phyloP scores from a whole-genome alignment of 2,113 vertebrate genomes.

The Felis catus region DNA sequence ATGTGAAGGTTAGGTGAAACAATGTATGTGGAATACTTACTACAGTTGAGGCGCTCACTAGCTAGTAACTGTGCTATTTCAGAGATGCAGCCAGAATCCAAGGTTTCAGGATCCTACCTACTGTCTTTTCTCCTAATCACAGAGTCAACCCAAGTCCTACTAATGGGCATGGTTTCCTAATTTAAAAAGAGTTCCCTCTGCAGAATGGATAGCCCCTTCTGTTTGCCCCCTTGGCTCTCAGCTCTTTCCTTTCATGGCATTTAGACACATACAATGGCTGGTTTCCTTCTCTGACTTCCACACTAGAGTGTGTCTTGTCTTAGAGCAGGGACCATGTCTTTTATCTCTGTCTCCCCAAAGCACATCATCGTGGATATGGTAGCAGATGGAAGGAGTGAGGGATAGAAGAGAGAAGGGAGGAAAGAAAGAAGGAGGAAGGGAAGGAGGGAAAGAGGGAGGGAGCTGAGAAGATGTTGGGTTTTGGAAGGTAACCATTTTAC shows the following conservation, averaged over 20 bases:
- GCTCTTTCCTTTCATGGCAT: not conserved
- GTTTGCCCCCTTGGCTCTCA: not conserved
- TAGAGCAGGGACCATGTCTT: not conserved
- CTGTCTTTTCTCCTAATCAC: not conserved
- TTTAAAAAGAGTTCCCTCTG: not conserved
- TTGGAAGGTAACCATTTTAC: slow-evolving; percentile 82
- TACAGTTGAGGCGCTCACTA: not conserved
- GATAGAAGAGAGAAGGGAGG: not conserved
- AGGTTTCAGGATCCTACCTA: not conserved
- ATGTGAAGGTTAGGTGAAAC: not conserved
- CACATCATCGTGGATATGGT: no score
- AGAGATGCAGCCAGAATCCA: not conserved
- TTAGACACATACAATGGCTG: not conserved
- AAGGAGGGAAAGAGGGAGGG: not conserved
- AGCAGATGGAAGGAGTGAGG: not conserved
- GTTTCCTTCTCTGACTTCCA: slow-evolving; percentile 4
- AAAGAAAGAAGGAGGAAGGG: not conserved
- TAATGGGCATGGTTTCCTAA: not conserved
- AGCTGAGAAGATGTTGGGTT: not conserved
- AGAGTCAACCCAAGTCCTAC: not conserved
- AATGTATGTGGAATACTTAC: not conserved
- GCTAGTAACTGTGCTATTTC: not conserved
- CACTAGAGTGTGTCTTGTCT: not conserved
- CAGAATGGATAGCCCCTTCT: not conserved
- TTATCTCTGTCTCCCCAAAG: not conserved